A percentile compares a stretch with the other conserved stretches of the same genome.
phyloP scores from a whole-genome alignment of 2,797 vertebrate species.

The Delichon dasypus region DNA sequence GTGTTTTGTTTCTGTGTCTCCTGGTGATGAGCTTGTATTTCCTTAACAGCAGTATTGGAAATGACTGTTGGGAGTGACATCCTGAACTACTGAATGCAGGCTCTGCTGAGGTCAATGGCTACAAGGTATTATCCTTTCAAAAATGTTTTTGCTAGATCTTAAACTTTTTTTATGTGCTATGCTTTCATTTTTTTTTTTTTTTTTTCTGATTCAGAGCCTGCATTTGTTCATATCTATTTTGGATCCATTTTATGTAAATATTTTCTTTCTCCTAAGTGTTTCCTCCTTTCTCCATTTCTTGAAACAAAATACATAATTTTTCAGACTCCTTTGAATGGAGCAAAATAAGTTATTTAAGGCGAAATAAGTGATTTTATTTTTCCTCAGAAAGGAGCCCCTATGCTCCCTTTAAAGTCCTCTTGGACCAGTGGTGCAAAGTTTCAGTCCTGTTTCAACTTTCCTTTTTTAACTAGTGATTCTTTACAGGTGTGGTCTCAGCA shows the following conservation, averaged over 20 bases:
- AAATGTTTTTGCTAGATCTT: neutral
- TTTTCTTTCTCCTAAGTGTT: neutral
- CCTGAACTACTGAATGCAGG: neutral
- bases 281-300: neutral
- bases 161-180: neutral
- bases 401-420: neutral
- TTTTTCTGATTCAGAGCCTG: neutral
- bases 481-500: neutral
- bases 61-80: constrained; percentile 1
- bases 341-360: neutral
- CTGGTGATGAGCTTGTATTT: neutral
- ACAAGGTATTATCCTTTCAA: neutral
- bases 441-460: neutral
- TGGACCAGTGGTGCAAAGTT: neutral
- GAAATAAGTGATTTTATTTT: neutral
- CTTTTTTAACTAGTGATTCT: neutral
- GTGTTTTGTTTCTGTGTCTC: neutral
- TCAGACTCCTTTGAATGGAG: neutral
- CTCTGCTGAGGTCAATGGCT: neutral
- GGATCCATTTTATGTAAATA: neutral
- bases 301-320: neutral
- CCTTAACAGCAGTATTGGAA: neutral
- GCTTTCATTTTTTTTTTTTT: neutral
- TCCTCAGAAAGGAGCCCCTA: neutral
- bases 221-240: neutral